Evolutionary conservation across 2,113 vertebrate species (phyloP), one percentile per base, ranked within the genome.

Genomic region (Phasianus colchicus): DNA sequence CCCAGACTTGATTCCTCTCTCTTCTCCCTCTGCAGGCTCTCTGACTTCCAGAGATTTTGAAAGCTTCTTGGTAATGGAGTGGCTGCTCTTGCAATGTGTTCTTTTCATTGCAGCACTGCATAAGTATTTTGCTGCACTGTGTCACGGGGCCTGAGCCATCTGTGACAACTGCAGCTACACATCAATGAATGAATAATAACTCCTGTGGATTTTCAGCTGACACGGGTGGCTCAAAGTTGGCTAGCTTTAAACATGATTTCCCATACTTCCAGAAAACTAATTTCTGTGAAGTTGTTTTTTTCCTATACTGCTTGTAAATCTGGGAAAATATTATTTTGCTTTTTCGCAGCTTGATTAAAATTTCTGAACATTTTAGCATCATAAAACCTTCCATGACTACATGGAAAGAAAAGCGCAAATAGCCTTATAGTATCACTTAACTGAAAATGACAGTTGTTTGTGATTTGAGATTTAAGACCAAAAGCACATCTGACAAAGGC

Each of bases 11-110:
- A 43, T 76, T 27, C 76, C 47, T 64, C n/a, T 64, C n/a, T 47
- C 30, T 88, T 72, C 29, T 90, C 19, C 14, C 45, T 67, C 34
- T 63, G 42, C 22, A 0, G 3, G 25, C n/a, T 65, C 1, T 72
- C 30, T 72, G 30, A 61, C 70, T 87, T 83, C 19, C 58, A 91
- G 63, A 42, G 84, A 87, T 30, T 89, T 92, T 66, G 77, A 75
- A 92, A 93, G 52, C 13, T 81, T 65, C 47, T 69, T 2, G 0
- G 17, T 89, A 54, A n/a, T 65, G 43, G 38, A 84, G 25, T 1
- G 0, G 47, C 42, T 88, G 13, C 7, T 48, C 43, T 77, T 67
- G 7, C 0, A 0, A 11, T 77, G 22, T 65, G 20, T 78, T 74
- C 93, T 81, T 81, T 86, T 72, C 43, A 30, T 80, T 64, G 13